phyloP scores from a whole-genome alignment of 2,888 invertebrate species.

The Athalia cordata region DNA sequence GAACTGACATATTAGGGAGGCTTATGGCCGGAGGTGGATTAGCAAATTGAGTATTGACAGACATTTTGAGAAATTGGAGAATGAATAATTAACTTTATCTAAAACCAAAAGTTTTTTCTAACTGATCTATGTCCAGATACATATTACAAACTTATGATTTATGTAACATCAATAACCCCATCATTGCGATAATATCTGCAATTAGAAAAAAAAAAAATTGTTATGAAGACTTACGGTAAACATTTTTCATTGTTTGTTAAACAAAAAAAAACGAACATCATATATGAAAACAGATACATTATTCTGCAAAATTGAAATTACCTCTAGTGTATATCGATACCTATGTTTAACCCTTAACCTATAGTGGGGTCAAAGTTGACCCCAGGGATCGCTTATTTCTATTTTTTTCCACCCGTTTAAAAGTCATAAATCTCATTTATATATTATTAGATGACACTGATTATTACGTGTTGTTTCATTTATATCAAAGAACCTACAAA shows the following conservation, averaged over 20 bases:
- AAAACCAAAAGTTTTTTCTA: conserved; percentile 48
- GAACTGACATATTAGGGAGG: conserved; percentile 75
- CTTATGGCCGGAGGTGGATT: conserved; percentile 67
- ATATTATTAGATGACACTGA: too few relatives aligned
- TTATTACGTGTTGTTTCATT: too few relatives aligned
- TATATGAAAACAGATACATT: too few relatives aligned
- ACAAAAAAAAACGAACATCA: neutral
- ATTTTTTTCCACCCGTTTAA: too few relatives aligned
- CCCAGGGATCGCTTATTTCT: too few relatives aligned
- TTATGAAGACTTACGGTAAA: neutral
- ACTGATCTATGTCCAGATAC: conserved; percentile 49
- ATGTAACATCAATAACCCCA: conserved; percentile 48
- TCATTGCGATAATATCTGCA: conserved; percentile 52
- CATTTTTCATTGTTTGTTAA: neutral
- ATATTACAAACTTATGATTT: conserved; percentile 50
- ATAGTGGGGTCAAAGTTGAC: too few relatives aligned
- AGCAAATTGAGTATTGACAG: conserved; percentile 66
- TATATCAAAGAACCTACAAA: too few relatives aligned
- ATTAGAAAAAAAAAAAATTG: conserved; percentile 48
- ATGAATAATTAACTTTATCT: conserved; percentile 48
- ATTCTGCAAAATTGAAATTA: too few relatives aligned
- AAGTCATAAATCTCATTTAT: too few relatives aligned
- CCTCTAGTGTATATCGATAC: too few relatives aligned
- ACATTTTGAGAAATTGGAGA: conserved; percentile 58
- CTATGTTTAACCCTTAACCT: too few relatives aligned